phyloP scores from a whole-genome alignment of 2,797 vertebrate genomes.

The Siniperca scherzeri region DNA sequence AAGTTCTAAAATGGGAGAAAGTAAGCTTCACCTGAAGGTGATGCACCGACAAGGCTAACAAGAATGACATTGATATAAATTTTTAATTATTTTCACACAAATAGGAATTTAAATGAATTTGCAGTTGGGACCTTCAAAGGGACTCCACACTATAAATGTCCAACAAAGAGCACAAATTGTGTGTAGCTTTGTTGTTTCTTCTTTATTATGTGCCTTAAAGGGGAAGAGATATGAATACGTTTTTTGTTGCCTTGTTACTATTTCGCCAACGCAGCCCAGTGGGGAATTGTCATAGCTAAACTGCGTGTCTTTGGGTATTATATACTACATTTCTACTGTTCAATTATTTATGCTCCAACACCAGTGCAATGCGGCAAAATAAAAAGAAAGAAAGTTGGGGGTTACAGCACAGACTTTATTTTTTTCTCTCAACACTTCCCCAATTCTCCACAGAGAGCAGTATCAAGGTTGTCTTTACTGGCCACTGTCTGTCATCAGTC shows the following conservation, averaged over 20 bases:
- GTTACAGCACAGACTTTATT: slow-evolving; percentile 4
- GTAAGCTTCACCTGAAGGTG: background rate
- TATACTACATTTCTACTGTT: slow-evolving; percentile 48
- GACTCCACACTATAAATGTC: background rate
- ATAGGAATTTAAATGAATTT: background rate
- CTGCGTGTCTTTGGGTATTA: slow-evolving; percentile 43
- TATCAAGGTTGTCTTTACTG: slow-evolving; percentile 16
- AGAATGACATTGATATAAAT: background rate
- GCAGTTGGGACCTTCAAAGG: too few relatives aligned
- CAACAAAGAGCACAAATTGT: background rate
- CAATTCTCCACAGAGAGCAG: slow-evolving; percentile 18
- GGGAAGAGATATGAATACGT: background rate
- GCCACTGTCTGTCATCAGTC: slow-evolving; percentile 1
- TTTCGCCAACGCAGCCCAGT: slow-evolving; percentile 28
- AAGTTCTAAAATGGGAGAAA: background rate
- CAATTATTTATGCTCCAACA: slow-evolving; percentile 65
- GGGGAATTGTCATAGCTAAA: slow-evolving; percentile 60
- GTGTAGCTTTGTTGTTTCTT: slow-evolving; percentile 3
- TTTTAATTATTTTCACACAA: background rate
- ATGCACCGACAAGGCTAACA: background rate
- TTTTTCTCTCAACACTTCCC: slow-evolving; percentile 7
- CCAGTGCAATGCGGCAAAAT: slow-evolving; percentile 54
- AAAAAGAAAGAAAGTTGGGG: slow-evolving; percentile 33
- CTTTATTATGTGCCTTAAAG: slow-evolving; percentile 24
- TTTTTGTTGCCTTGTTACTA: slow-evolving; percentile 29